Base-by-base conservation (phyloP, 2,888 invertebrate species). In the Chrysolina americana region DNA sequence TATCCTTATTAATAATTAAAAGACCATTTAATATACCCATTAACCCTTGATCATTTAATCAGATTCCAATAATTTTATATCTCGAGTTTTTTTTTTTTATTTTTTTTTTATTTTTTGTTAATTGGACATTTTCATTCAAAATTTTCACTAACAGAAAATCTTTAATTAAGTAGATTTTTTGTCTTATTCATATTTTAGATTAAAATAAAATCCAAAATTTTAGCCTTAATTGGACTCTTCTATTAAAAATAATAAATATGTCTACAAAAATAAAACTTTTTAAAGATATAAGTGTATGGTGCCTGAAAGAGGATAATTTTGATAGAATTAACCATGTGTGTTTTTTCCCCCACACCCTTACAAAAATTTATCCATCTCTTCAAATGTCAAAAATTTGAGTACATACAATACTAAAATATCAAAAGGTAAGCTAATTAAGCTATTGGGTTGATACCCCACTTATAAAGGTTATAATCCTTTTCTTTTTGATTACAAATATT, bases 221-320 rank as follows among this genome's bases (percentile, higher is more conserved):
- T 28, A 28, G 5, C 28, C 28, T 28, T 28, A 28, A 28, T 28
- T 28, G 28, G 28, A 5, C 28, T 28, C 5, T 28, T 28, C 5
- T 5, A 28, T 2, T 5, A 3, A 28, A 28, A 3, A 28, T 5
- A 28, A n/a, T 5, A 28, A 28, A 28, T 28, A 28, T 28, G 28
- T 28, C 28, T n/a, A 53, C 13, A 53, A 15, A 53, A 28, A 28
- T 28, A 3, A 28, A 28, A 28, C n/a, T 13, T 53, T 53, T 53
- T 53, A 59, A 8, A 59, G 11, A 19, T 17, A 28, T 41, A 28
- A 28, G n/a, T n/a, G 86, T 86, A 84, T 85, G 83, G 83, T 87
- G 90, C 90, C 90, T 91, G 90, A 87, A 73, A 91, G 91, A 91
- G 91, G 91, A 86, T 89, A 91, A 91, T 89, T 89, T 89, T 91